phyloP scores from a whole-genome alignment of 2,113 vertebrate species.

The Thomomys bottae region DNA sequence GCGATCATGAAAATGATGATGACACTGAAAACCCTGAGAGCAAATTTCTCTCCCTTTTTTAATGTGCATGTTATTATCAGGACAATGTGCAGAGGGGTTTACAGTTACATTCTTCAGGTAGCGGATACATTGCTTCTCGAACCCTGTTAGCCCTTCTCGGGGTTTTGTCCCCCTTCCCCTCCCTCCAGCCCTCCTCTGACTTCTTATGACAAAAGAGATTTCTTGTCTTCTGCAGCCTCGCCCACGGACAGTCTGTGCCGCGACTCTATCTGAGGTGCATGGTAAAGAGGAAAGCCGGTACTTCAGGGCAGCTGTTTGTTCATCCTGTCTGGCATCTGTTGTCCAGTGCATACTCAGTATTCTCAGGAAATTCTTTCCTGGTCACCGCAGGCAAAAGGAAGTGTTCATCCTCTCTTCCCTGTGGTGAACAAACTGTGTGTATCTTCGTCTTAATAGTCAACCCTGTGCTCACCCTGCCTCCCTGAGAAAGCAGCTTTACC shows the following conservation, averaged over 20 bases:
- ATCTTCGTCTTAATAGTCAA: accelerated
- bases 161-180: no score
- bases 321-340: background rate
- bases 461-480: accelerated
- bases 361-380: background rate
- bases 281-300: background rate
- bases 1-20: no score
- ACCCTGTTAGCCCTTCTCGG: no score
- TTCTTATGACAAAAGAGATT: no score
- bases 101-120: no score
- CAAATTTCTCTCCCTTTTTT: no score
- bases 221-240: no score
- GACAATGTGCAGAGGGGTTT: no score
- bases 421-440: background rate
- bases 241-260: background rate
- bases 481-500: background rate
- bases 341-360: background rate
- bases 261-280: background rate
- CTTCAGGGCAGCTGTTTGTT: accelerated
- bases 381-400: background rate
- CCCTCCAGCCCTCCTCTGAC: no score
- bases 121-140: no score
- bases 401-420: background rate
- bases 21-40: no score
- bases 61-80: no score